These are phyloP conservation scores for Pseudobourletiella spinata DNA, from an alignment of 1,140 invertebrate species.

Conservation along the genomic window DNA sequence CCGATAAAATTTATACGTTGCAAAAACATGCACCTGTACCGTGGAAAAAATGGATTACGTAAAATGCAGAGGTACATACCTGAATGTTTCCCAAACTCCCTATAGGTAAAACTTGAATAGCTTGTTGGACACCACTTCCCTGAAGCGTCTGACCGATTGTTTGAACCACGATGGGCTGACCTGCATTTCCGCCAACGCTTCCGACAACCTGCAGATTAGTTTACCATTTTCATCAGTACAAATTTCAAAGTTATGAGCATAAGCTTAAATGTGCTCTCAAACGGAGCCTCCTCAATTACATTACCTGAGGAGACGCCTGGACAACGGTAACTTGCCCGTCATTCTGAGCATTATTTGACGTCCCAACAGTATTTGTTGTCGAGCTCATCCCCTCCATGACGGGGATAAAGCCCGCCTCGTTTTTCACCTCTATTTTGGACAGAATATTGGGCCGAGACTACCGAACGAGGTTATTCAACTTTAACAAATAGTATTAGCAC, in stretches of 20 bases:
- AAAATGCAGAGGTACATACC: not conserved
- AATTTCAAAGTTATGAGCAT: too few species aligned
- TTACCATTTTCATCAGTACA: too few species aligned
- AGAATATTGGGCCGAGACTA: too few species aligned
- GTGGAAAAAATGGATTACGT: too few species aligned
- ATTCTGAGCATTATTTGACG: conserved; percentile 2
- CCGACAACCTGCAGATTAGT: too few species aligned
- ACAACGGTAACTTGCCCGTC: conserved; percentile 15
- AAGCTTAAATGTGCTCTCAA: too few species aligned
- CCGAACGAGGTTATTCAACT: too few species aligned
- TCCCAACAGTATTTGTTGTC: too few species aligned
- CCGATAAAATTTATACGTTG: too few species aligned
- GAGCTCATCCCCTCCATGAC: not conserved
- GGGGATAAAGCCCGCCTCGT: not conserved
- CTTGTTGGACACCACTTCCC: conserved; percentile 5
- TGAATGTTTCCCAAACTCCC: conserved; percentile 28
- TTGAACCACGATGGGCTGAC: conserved; percentile 17
- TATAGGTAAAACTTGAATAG: conserved; percentile 28
- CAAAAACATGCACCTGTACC: too few species aligned
- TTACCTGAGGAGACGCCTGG: conserved; percentile 12
- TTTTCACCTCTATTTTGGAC: too few species aligned
- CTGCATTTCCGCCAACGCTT: not conserved
- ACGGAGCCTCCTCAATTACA: not conserved
- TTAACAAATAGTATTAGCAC: too few species aligned
- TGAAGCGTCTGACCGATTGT: conserved; percentile 11